A percentile compares a stretch with the other conserved stretches of the same genome.
These are phyloP conservation scores for Pseudachorutes palmiensis DNA, from an alignment of 1,140 invertebrate genomes.

Conservation along the genomic window DNA sequence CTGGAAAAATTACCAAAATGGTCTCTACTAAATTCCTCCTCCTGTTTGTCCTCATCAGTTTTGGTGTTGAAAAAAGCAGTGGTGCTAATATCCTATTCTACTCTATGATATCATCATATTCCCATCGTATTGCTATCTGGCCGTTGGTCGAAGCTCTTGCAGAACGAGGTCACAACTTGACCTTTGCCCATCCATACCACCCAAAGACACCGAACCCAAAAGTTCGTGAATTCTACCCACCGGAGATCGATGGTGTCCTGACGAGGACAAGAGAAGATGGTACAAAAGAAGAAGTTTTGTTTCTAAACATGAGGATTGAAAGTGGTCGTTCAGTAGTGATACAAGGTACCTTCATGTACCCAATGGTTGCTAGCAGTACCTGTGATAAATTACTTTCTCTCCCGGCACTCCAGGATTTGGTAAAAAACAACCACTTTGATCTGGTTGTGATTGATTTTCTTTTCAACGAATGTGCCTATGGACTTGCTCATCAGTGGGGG, in stretches of 20 bases:
- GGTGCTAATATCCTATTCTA: slow-evolving; percentile 30
- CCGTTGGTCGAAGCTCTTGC: slow-evolving; percentile 23
- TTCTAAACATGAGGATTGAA: neutral
- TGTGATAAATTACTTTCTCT: slow-evolving; percentile 23
- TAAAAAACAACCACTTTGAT: slow-evolving; percentile 31
- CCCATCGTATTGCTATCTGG: slow-evolving; percentile 27
- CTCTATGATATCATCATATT: slow-evolving; percentile 20
- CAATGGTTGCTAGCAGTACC: neutral
- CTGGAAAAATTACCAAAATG: too few species aligned
- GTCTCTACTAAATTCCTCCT: too few species aligned
- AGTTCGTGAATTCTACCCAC: slow-evolving; percentile 18
- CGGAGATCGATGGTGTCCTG: neutral
- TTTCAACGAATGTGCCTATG: slow-evolving; percentile 33
- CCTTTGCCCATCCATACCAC: slow-evolving; percentile 19
- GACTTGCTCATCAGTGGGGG: slow-evolving; percentile 22
- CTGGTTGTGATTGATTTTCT: slow-evolving; percentile 34
- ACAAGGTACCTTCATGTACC: neutral
- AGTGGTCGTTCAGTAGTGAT: neutral
- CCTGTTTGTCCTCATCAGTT: too few species aligned
- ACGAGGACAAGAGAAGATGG: neutral
- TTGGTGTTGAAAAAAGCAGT: too few species aligned
- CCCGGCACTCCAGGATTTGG: slow-evolving; percentile 20
- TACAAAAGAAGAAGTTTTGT: neutral
- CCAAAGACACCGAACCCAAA: slow-evolving; percentile 20
- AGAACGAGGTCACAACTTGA: slow-evolving; percentile 28